Conservation (phyloP, 2,113 vertebrate species). For the Daboia siamensis region DNA sequence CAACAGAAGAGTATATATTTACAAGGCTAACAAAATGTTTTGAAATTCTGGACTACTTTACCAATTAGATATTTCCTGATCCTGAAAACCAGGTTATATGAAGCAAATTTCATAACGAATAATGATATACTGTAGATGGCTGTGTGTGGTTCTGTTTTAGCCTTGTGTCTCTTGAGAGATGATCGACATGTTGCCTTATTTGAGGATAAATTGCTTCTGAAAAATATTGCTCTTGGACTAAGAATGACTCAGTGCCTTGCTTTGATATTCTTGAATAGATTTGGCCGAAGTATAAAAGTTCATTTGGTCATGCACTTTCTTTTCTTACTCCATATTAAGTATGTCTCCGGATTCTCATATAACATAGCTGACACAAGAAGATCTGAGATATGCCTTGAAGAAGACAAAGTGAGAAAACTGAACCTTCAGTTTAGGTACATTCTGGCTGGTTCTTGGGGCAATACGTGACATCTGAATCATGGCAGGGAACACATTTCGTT, state of each 20-base stretch:
- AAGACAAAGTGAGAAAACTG: background rate
- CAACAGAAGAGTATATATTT: background rate
- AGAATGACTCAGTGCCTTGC: background rate
- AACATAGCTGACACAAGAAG: background rate
- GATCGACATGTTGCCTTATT: background rate
- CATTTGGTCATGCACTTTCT: background rate
- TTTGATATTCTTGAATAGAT: background rate
- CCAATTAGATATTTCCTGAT: background rate
- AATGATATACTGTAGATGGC: background rate
- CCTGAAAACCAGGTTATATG: background rate
- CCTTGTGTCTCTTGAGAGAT: too few species aligned
- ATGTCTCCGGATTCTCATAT: background rate
- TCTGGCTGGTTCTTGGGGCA: background rate
- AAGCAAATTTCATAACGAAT: background rate
- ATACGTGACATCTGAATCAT: background rate
- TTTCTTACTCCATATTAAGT: background rate
- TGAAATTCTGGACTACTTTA: background rate
- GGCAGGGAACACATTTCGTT: background rate
- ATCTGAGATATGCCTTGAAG: background rate
- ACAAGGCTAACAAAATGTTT: background rate
- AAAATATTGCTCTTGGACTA: background rate
- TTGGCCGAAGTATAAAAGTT: background rate
- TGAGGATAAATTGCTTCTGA: background rate
- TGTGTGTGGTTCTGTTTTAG: background rate
- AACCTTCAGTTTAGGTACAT: background rate